Evolutionary conservation across 2,113 vertebrate genomes (phyloP).

Genomic region (cat (Felis catus)): F.catus_Fca126_mat1.0 CM031419.1:122376001-122376500

Average conservation of each 20-base stretch:
- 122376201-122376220: background rate
- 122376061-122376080: background rate
- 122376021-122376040: constrained; percentile 31
- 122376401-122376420: background rate
- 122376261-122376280: constrained; percentile 7
- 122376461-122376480: too few relatives aligned
- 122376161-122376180: constrained; percentile 14
- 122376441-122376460: too few relatives aligned
- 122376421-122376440: too few relatives aligned
- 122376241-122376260: constrained; percentile 21
- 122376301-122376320: constrained; percentile 32
- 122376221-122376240: background rate
- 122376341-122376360: background rate
- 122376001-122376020: constrained; percentile 5
- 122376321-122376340: constrained; percentile 11
- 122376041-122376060: background rate
- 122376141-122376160: constrained; percentile 27
- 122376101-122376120: background rate
- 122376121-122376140: background rate
- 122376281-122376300: background rate
- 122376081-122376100: background rate
- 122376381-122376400: background rate
- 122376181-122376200: constrained; percentile 7
- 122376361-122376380: background rate
- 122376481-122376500: too few relatives aligned